Conservation (phyloP, 1,140 invertebrate species). For the Bactericera cockerelli region DNA sequence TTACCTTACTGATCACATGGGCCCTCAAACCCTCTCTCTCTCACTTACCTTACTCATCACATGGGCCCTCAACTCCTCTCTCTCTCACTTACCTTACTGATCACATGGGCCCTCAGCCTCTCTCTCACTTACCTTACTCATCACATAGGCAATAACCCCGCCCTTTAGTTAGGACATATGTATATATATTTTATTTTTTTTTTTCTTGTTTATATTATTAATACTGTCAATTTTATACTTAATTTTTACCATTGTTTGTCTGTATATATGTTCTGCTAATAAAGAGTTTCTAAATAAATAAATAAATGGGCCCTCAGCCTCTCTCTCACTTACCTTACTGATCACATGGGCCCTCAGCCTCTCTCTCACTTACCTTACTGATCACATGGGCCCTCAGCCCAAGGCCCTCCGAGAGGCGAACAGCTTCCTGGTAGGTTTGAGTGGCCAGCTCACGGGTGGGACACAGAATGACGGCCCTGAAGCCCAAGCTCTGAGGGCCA, state of each 20-base stretch:
- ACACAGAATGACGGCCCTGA: constrained; percentile 71
- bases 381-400: constrained; percentile 56
- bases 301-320: too few relatives aligned
- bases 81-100: constrained; percentile 60
- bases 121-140: too few relatives aligned
- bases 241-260: too few relatives aligned
- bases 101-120: constrained; percentile 53
- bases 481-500: constrained; percentile 45
- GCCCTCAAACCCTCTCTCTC: too few relatives aligned
- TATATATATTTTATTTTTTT: too few relatives aligned
- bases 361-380: constrained; percentile 55
- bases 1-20: constrained; percentile 61
- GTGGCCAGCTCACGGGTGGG: constrained; percentile 87
- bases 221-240: too few relatives aligned
- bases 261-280: too few relatives aligned
- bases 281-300: too few relatives aligned
- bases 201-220: too few relatives aligned
- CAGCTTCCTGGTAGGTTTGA: constrained; percentile 70
- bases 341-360: constrained; percentile 56
- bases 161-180: too few relatives aligned
- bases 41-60: constrained; percentile 61
- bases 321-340: constrained; percentile 55
- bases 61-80: constrained; percentile 48
- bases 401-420: constrained; percentile 52
- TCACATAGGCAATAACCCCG: too few relatives aligned